A percentile compares a stretch with the other conserved stretches of the same genome.
Conservation (phyloP, 2,113 vertebrate genomes). For the Atlantisia rogersi region DNA sequence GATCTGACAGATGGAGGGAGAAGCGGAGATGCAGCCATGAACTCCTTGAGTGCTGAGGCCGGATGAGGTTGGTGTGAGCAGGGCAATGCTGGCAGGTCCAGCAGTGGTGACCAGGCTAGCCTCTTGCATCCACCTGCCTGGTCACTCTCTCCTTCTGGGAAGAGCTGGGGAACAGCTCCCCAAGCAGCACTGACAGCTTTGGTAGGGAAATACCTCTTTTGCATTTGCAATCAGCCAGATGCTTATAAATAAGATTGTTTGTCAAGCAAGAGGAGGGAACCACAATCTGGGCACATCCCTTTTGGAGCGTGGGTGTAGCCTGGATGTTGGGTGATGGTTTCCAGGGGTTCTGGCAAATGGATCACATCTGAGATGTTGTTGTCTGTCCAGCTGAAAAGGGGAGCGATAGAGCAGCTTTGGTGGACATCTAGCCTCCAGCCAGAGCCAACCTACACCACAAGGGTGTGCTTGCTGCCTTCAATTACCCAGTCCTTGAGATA, state of each 20-base stretch:
- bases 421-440: too few species aligned
- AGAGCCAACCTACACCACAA: too few species aligned
- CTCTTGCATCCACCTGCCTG: neutral
- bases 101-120: neutral
- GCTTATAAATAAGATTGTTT: neutral
- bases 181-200: neutral
- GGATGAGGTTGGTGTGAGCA: neutral
- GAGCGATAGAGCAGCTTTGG: too few species aligned
- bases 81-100: fast-evolving
- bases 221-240: neutral
- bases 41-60: fast-evolving
- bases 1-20: neutral
- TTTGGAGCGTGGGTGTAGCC: neutral
- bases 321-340: neutral
- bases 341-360: neutral
- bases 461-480: neutral
- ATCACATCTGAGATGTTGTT: neutral
- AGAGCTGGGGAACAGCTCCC: neutral
- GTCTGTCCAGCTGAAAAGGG: too few species aligned
- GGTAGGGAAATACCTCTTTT: neutral
- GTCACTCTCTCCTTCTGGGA: neutral
- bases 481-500: neutral
- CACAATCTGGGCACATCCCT: neutral
- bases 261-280: neutral
- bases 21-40: neutral